These are phyloP conservation scores for Griposia aprilina DNA, from an alignment of 2,888 invertebrate species.

Conservation along the genomic window DNA sequence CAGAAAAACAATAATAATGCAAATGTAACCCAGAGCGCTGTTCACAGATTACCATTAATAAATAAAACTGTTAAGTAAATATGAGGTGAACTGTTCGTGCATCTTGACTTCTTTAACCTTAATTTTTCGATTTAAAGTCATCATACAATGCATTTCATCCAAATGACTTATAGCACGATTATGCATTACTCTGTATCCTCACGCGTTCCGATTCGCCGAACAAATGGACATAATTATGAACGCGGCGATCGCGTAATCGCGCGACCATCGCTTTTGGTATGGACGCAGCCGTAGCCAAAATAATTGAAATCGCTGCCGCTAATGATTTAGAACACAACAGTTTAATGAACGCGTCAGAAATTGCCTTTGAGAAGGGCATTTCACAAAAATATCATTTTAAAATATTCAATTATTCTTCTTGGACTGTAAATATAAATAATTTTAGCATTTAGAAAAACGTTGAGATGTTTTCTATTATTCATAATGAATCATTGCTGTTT, in stretches of 20 bases:
- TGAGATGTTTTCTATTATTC: conserved; percentile 16
- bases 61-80: too few species aligned
- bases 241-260: too few species aligned
- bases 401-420: conserved; percentile 51
- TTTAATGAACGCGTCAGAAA: conserved; percentile 53
- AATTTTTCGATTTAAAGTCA: neutral
- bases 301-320: conserved; percentile 3
- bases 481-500: neutral
- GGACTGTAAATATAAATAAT: conserved; percentile 27
- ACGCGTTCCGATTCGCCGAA: neutral
- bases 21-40: too few species aligned
- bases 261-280: neutral
- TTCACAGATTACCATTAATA: too few species aligned
- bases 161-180: neutral
- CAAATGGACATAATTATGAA: neutral
- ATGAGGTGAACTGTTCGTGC: too few species aligned
- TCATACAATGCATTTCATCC: too few species aligned
- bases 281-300: neutral
- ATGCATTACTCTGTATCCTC: neutral
- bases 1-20: too few species aligned
- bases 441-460: conserved; percentile 4
- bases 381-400: conserved; percentile 42
- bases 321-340: conserved; percentile 2
- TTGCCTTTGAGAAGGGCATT: conserved; percentile 52
- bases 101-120: neutral